Conservation (phyloP, 2,888 invertebrate species). For the Spodoptera picta region DNA sequence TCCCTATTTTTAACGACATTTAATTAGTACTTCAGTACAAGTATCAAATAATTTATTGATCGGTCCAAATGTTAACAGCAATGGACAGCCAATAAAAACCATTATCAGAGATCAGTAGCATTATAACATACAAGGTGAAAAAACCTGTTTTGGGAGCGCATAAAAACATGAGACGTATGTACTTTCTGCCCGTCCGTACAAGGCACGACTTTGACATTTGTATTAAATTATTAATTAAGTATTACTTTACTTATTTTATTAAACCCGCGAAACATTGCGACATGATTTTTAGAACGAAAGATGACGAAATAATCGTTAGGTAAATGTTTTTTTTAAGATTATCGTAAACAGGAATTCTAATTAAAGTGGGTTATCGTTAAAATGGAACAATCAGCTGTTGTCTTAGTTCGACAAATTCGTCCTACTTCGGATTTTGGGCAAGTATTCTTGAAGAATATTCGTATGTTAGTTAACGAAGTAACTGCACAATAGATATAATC, state of each 20-base stretch:
- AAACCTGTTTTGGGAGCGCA: conserved; percentile 17
- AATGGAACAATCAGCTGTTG: conserved; percentile 10
- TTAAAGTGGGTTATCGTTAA: conserved; percentile 23
- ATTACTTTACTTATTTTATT: neutral
- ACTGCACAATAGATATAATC: conserved; percentile 20
- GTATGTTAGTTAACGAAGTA: conserved; percentile 10
- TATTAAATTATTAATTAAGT: conserved; percentile 10
- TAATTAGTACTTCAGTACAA: neutral
- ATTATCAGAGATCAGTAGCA: conserved; percentile 12
- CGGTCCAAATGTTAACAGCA: conserved; percentile 33
- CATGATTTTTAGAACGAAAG: neutral
- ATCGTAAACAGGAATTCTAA: neutral
- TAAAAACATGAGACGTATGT: conserved; percentile 39
- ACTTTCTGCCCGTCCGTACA: conserved; percentile 16
- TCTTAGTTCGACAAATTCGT: neutral
- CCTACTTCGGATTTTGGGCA: conserved; percentile 5
- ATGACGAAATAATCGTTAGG: conserved; percentile 21
- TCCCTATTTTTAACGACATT: no score
- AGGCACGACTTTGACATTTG: conserved; percentile 37
- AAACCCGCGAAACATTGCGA: conserved; percentile 19
- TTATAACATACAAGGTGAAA: conserved; percentile 1
- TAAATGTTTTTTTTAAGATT: conserved; percentile 9
- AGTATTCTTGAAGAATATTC: conserved; percentile 4
- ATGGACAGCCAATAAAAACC: conserved; percentile 9
- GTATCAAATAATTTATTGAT: conserved; percentile 26